Conservation (phyloP, 2,113 vertebrate species). For the Vimba vimba region DNA sequence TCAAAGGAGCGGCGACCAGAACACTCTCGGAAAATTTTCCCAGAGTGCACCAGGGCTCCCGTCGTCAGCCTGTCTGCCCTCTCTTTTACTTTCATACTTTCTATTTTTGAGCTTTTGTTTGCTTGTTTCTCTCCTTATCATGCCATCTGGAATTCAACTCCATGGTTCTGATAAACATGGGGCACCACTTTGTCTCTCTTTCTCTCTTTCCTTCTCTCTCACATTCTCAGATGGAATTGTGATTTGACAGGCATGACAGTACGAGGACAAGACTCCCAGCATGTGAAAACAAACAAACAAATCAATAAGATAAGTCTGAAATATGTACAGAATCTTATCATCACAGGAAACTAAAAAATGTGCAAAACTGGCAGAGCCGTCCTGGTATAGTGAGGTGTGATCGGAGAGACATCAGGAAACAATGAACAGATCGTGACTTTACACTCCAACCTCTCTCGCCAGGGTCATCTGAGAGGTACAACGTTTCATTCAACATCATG, state of each 20-base stretch:
- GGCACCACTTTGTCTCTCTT: slow-evolving; percentile 65
- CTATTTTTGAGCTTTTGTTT: slow-evolving; percentile 77
- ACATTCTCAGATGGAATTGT: slow-evolving; percentile 67
- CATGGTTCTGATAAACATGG: slow-evolving; percentile 70
- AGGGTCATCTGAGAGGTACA: slow-evolving; percentile 7
- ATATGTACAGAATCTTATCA: slow-evolving; percentile 77
- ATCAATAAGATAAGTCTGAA: slow-evolving; percentile 71
- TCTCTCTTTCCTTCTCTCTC: slow-evolving; percentile 53
- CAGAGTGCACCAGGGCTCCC: slow-evolving; percentile 47
- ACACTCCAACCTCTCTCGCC: slow-evolving; percentile 9
- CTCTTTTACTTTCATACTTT: slow-evolving; percentile 62
- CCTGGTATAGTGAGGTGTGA: slow-evolving; percentile 46
- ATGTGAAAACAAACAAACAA: slow-evolving; percentile 67
- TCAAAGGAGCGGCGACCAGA: slow-evolving; percentile 20
- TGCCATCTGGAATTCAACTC: slow-evolving; percentile 74
- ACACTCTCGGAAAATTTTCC: slow-evolving; percentile 38
- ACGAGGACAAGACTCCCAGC: slow-evolving; percentile 67
- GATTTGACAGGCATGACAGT: slow-evolving; percentile 70
- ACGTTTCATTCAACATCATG: background rate
- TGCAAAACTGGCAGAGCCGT: slow-evolving; percentile 73
- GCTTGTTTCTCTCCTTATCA: slow-evolving; percentile 75
- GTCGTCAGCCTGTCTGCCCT: slow-evolving; percentile 71
- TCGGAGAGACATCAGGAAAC: background rate
- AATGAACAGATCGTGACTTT: slow-evolving; percentile 1
- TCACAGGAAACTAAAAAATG: slow-evolving; percentile 33